Percentiles rank a stretch among this genome's conserved stretches.
phyloP scores from a whole-genome alignment of 2,888 invertebrate genomes.

The Ditylenchus weischeri region DNA sequence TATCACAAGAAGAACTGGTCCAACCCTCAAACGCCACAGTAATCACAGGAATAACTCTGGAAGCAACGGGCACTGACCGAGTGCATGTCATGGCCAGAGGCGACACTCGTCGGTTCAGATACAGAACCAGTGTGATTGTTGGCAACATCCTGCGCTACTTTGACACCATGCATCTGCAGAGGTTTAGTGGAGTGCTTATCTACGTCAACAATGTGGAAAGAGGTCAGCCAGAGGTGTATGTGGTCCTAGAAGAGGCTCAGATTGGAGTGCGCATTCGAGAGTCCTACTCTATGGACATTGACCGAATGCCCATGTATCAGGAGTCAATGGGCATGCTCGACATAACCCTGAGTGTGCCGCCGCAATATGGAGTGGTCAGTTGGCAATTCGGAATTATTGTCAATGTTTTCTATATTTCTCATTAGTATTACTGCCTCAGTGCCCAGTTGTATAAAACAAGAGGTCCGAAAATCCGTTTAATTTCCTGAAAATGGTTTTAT shows the following conservation, averaged over 20 bases:
- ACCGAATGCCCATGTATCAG: constrained; percentile 54
- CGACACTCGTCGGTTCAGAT: constrained; percentile 55
- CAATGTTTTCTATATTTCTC: too few species aligned
- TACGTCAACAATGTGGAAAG: constrained; percentile 58
- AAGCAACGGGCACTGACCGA: constrained; percentile 47
- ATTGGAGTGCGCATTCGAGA: constrained; percentile 48
- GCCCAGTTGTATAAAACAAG: too few species aligned
- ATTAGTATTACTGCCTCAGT: too few species aligned
- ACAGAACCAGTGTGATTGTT: constrained; percentile 56
- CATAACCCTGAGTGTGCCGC: constrained; percentile 52
- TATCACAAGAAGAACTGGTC: constrained; percentile 54
- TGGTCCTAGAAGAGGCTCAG: constrained; percentile 57
- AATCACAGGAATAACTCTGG: constrained; percentile 48
- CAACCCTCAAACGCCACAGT: constrained; percentile 58
- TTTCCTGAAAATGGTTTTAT: too few species aligned
- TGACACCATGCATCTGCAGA: constrained; percentile 56
- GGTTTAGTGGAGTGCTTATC: constrained; percentile 55
- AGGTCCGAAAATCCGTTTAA: too few species aligned
- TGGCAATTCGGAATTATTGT: too few species aligned
- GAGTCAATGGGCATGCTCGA: constrained; percentile 57
- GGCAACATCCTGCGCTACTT: constrained; percentile 58
- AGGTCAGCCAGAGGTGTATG: constrained; percentile 58
- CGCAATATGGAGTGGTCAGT: constrained; percentile 56
- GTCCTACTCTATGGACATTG: constrained; percentile 55
- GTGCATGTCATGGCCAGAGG: constrained; percentile 54